Evolutionary conservation across 2,113 vertebrate species (phyloP).

Genomic region (Oncorhynchus gorbuscha): DNA sequence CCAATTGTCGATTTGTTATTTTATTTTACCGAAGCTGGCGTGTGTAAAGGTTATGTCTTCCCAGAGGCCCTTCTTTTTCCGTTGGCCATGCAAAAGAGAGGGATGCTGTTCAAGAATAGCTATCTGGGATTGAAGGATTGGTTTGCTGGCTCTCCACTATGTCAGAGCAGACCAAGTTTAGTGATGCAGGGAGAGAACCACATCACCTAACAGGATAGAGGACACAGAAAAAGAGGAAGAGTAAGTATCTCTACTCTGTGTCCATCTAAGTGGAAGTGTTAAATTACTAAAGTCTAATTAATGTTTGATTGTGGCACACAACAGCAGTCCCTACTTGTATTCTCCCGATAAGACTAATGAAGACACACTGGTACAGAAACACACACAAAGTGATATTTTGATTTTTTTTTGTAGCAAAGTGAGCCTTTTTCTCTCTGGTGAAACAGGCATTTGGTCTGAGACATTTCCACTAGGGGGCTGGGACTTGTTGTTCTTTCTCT

Average conservation of each 20-base stretch:
- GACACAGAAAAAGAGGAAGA: not conserved
- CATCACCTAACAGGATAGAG: not conserved
- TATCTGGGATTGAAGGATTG: constrained; percentile 50
- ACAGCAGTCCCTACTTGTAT: not conserved
- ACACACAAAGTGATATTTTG: not conserved
- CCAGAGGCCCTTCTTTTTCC: constrained; percentile 77
- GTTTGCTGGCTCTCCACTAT: constrained; percentile 52
- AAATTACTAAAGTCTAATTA: not conserved
- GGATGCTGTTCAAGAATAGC: constrained; percentile 46
- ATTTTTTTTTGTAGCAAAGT: not conserved
- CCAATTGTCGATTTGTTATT: constrained; percentile 93
- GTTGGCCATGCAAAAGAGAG: constrained; percentile 41
- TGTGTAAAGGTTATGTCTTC: constrained; percentile 91
- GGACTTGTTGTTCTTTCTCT: constrained; percentile 25
- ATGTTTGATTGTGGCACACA: not conserved
- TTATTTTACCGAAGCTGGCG: constrained; percentile 86
- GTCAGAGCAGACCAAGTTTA: constrained; percentile 32
- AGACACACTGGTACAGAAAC: not conserved
- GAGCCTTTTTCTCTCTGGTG: not conserved
- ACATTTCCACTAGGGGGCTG: constrained; percentile 45
- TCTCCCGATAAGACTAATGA: not conserved
- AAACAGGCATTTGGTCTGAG: not conserved
- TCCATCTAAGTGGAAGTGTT: not conserved
- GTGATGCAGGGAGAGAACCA: constrained; percentile 22
- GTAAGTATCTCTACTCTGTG: not conserved